These are phyloP conservation scores for Semnopithecus entellus DNA, from an alignment of 2,113 vertebrate species.

Conservation along the genomic window DNA sequence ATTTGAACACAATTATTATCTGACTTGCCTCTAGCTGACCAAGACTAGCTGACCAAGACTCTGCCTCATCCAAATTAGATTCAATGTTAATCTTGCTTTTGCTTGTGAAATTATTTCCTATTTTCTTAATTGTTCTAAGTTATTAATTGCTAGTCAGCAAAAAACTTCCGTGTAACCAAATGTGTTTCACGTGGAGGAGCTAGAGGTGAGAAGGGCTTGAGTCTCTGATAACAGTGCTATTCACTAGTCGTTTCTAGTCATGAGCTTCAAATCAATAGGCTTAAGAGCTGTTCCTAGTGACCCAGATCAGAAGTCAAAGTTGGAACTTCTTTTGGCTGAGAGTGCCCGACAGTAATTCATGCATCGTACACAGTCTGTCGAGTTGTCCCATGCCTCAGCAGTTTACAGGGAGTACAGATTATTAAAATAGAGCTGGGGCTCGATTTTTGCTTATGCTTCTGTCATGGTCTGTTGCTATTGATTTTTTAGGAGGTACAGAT, in stretches of 20 bases:
- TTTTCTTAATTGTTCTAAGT: slow-evolving; percentile 3
- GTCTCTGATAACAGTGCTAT: neutral
- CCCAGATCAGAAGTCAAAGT: neutral
- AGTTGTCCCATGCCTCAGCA: neutral
- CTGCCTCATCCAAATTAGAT: neutral
- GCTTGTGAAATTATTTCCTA: neutral
- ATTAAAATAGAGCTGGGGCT: neutral
- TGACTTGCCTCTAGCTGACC: neutral
- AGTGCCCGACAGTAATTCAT: neutral
- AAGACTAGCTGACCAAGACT: neutral
- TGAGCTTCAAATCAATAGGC: neutral
- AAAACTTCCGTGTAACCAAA: neutral
- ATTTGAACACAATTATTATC: neutral
- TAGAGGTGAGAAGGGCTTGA: neutral
- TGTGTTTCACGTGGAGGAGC: neutral
- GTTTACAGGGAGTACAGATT: neutral
- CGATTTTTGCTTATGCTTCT: neutral
- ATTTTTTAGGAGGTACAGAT: neutral
- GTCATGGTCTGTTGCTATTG: neutral
- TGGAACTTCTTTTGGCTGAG: neutral
- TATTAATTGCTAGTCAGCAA: neutral
- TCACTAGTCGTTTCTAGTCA: neutral
- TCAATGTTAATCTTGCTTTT: neutral
- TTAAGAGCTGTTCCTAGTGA: neutral
- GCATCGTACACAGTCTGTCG: neutral